phyloP scores from a whole-genome alignment of 2,797 vertebrate species.

The Anableps anableps region DNA sequence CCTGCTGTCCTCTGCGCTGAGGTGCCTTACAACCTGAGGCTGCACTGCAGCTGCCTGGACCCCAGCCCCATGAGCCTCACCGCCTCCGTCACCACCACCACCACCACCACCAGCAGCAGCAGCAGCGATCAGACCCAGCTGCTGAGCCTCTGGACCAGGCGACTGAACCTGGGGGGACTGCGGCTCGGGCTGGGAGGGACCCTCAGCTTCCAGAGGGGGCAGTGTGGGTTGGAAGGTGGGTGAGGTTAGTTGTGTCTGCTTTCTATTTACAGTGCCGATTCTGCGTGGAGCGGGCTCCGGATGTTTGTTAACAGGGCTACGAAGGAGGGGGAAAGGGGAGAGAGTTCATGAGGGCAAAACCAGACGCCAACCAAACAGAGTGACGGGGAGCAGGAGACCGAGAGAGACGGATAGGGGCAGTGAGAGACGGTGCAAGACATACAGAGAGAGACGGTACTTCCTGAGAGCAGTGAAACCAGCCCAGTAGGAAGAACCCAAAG shows the following conservation, averaged over 20 bases:
- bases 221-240: conserved; percentile 91
- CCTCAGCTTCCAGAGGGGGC: conserved; percentile 85
- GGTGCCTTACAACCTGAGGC: conserved; percentile 71
- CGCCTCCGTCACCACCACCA: conserved; percentile 73
- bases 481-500: conserved; percentile 50
- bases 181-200: conserved; percentile 68
- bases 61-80: conserved; percentile 67
- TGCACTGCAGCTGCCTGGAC: conserved; percentile 67
- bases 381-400: conserved; percentile 35
- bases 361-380: conserved; percentile 61
- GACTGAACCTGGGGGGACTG: conserved; percentile 67
- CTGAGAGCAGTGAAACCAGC: conserved; percentile 48
- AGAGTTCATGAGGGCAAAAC: conserved; percentile 77
- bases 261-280: conserved; percentile 89
- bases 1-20: conserved; percentile 78
- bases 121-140: conserved; percentile 52
- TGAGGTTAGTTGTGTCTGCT: conserved; percentile 89
- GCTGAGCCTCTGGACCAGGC: conserved; percentile 67
- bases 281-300: conserved; percentile 88
- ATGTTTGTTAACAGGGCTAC: conserved; percentile 93
- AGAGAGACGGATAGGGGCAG: conserved; percentile 33
- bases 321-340: conserved; percentile 84
- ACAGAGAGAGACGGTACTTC: conserved; percentile 50
- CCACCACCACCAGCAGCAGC: conserved; percentile 45
- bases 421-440: conserved; percentile 38